Conservation (phyloP, 2,888 invertebrate species). For the Sycophila texana region DNA sequence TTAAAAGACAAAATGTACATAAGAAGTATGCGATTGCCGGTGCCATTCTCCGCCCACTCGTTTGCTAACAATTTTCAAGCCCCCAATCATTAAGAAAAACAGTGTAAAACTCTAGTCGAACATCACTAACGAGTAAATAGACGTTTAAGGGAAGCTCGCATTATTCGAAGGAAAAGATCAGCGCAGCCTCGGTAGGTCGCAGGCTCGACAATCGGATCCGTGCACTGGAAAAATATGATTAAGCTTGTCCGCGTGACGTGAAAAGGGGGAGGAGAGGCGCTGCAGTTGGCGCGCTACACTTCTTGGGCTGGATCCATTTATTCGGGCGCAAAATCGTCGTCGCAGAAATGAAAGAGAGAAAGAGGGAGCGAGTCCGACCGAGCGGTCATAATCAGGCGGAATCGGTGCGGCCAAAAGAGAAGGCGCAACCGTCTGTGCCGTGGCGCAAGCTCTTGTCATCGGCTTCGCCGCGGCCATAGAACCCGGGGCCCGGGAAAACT, state of each 20-base stretch:
- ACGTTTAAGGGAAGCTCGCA: too few species aligned
- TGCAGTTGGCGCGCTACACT: conserved; percentile 13
- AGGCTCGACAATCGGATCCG: background rate
- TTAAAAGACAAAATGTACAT: too few species aligned
- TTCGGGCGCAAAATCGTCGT: conserved; percentile 62
- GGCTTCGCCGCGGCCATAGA: conserved; percentile 18
- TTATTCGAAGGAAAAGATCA: background rate
- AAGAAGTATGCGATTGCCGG: too few species aligned
- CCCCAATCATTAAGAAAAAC: too few species aligned
- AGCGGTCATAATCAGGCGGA: conserved; percentile 70
- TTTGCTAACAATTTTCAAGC: too few species aligned
- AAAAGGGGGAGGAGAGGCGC: conserved; percentile 25
- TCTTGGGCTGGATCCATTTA: conserved; percentile 14
- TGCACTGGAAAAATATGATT: conserved; percentile 42
- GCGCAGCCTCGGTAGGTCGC: background rate
- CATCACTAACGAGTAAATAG: too few species aligned
- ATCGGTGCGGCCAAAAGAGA: conserved; percentile 69
- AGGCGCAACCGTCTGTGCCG: conserved; percentile 57
- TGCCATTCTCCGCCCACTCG: too few species aligned
- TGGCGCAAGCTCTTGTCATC: conserved; percentile 54
- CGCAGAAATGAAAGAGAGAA: conserved; percentile 40
- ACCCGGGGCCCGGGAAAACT: conserved; percentile 60
- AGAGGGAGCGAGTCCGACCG: conserved; percentile 56
- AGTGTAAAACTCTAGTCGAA: too few species aligned
- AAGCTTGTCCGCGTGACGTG: conserved; percentile 44